Evolutionary conservation across 2,113 vertebrate genomes (phyloP).

Genomic region (Cinclus mexicanus): DNA sequence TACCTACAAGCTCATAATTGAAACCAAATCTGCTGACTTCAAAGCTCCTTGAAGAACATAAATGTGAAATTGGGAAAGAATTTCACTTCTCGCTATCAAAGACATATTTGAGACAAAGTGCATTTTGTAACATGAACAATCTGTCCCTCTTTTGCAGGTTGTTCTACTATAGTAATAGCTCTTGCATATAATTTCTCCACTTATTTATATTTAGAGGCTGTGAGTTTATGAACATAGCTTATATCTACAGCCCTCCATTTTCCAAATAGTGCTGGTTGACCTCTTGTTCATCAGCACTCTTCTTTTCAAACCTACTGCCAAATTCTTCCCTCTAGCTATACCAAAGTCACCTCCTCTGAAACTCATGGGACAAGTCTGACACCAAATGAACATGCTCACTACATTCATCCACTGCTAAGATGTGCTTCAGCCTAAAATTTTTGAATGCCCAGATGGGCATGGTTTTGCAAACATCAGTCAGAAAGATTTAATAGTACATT

Average conservation of each 20-base stretch:
- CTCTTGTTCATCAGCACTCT: neutral
- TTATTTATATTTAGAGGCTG: slow-evolving; percentile 49
- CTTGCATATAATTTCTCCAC: slow-evolving; percentile 26
- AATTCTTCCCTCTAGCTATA: neutral
- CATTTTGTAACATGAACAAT: slow-evolving; percentile 34
- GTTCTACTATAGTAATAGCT: slow-evolving; percentile 30
- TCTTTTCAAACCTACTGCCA: neutral
- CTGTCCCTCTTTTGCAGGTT: slow-evolving; percentile 22
- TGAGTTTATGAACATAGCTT: slow-evolving; percentile 52
- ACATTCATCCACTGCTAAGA: neutral
- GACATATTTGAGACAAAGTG: slow-evolving; percentile 23
- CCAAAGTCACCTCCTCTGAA: neutral
- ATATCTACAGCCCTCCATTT: slow-evolving; percentile 29
- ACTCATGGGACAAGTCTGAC: neutral
- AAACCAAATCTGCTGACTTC: slow-evolving; percentile 30
- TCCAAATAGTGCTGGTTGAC: neutral
- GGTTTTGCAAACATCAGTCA: neutral
- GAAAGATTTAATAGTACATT: neutral
- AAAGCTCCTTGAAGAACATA: slow-evolving; percentile 5
- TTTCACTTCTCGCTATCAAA: slow-evolving; percentile 10
- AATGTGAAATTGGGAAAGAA: slow-evolving; percentile 33
- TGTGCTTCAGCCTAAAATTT: neutral
- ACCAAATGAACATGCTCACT: neutral
- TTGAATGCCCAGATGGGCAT: neutral
- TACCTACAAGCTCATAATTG: neutral